These are phyloP conservation scores for Aphelenchoides besseyi DNA, from an alignment of 1,140 invertebrate species.

Conservation along the genomic window DNA sequence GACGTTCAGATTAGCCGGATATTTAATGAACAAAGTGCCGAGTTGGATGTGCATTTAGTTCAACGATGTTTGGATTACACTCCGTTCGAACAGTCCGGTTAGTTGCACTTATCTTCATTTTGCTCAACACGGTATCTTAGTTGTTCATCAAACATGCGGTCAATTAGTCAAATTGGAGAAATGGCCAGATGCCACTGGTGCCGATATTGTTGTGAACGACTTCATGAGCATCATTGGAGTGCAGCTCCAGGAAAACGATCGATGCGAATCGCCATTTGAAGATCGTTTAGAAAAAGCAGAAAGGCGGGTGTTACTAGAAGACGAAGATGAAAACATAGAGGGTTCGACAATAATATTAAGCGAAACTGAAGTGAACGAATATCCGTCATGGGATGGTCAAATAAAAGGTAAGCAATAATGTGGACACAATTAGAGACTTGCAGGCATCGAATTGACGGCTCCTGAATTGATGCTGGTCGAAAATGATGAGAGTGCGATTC, in stretches of 20 bases:
- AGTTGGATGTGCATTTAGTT: constrained; percentile 10
- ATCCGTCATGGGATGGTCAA: constrained; percentile 24
- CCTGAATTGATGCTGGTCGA: constrained; percentile 35
- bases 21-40: neutral
- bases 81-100: constrained; percentile 8
- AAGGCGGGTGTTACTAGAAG: constrained; percentile 17
- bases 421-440: constrained; percentile 21
- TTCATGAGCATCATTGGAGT: constrained; percentile 27
- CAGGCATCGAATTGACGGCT: constrained; percentile 32
- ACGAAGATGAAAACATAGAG: constrained; percentile 22
- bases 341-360: constrained; percentile 2
- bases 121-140: constrained; percentile 10
- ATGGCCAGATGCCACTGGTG: neutral
- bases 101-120: constrained; percentile 2
- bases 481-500: constrained; percentile 28
- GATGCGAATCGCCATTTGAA: constrained; percentile 4
- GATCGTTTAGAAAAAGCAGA: constrained; percentile 25
- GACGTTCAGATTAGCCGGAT: neutral
- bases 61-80: constrained; percentile 13
- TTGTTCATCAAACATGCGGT: constrained; percentile 42
- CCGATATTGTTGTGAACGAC: neutral
- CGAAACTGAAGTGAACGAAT: constrained; percentile 33
- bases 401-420: constrained; percentile 24
- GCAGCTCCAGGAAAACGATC: constrained; percentile 17
- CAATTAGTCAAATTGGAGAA: constrained; percentile 32